A percentile compares a stretch with the other conserved stretches of the same genome.
phyloP scores from a whole-genome alignment of 1,140 invertebrate species.

The Plutomurus gul region DNA sequence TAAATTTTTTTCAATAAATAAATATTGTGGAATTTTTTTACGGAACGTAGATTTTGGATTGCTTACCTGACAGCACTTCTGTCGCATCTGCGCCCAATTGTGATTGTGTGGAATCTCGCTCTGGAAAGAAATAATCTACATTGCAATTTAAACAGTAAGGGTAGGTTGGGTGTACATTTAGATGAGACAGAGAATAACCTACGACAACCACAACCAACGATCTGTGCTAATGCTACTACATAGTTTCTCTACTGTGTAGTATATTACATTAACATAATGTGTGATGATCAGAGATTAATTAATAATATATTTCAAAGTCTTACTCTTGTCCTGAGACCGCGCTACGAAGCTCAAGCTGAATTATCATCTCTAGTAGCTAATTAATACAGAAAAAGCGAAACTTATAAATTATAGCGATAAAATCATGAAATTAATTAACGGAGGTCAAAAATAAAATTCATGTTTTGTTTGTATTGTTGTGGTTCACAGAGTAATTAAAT shows the following conservation, averaged over 20 bases:
- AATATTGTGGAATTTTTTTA: background rate
- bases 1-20: no score
- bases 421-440: background rate
- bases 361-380: slow-evolving; percentile 18
- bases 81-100: slow-evolving; percentile 36
- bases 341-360: slow-evolving; percentile 50
- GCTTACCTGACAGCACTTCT: slow-evolving; percentile 39
- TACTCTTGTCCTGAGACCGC: no score
- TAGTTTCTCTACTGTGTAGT: background rate
- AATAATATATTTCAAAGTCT: no score
- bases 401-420: background rate
- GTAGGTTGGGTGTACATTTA: background rate
- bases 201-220: background rate
- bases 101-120: slow-evolving; percentile 35
- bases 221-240: background rate
- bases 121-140: slow-evolving; percentile 38
- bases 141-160: background rate
- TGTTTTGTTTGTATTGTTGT: no score
- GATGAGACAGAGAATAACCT: background rate
- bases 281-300: no score
- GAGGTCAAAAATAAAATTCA: no score
- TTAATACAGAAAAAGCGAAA: background rate
- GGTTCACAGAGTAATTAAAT: no score
- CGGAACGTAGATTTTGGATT: background rate
- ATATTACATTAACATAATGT: background rate